Conservation (phyloP, 2,113 vertebrate genomes). For the Illadopsis cleaveri region DNA sequence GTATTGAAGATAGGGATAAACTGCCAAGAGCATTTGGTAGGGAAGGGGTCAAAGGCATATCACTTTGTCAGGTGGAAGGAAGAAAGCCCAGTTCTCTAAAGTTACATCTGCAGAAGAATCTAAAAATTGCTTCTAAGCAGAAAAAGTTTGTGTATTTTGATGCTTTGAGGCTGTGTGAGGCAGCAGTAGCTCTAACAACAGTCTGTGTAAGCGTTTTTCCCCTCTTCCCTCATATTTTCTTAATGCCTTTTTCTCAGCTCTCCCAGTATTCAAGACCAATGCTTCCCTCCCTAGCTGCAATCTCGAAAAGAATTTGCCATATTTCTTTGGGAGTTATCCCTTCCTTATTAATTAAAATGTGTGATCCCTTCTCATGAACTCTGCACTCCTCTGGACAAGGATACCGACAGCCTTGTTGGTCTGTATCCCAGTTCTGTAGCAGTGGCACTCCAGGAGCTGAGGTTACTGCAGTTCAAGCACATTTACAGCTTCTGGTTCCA, state of each 20-base stretch:
- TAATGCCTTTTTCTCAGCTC: not conserved
- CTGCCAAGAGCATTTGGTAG: not conserved
- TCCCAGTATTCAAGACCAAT: not conserved
- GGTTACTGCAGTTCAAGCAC: not conserved
- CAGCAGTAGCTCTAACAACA: not conserved
- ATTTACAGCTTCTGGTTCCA: not conserved
- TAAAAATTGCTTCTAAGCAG: not conserved
- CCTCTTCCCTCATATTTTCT: not conserved
- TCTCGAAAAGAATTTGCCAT: not conserved
- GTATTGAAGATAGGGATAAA: not conserved
- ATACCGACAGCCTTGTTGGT: rapidly evolving
- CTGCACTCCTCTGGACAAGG: rapidly evolving
- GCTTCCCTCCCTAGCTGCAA: not conserved
- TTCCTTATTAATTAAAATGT: not conserved
- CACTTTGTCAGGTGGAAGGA: not conserved
- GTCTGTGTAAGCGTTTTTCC: not conserved
- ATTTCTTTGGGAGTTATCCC: not conserved
- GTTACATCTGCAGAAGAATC: not conserved
- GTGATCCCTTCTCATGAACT: not conserved
- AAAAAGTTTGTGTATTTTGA: not conserved
- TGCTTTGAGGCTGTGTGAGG: not conserved
- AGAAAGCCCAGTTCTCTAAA: not conserved
- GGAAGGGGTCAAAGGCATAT: not conserved
- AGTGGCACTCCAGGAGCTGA: not conserved
- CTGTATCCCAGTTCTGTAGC: not conserved